phyloP scores from a whole-genome alignment of 2,113 vertebrate species.

The Ceyx cyanopectus region DNA sequence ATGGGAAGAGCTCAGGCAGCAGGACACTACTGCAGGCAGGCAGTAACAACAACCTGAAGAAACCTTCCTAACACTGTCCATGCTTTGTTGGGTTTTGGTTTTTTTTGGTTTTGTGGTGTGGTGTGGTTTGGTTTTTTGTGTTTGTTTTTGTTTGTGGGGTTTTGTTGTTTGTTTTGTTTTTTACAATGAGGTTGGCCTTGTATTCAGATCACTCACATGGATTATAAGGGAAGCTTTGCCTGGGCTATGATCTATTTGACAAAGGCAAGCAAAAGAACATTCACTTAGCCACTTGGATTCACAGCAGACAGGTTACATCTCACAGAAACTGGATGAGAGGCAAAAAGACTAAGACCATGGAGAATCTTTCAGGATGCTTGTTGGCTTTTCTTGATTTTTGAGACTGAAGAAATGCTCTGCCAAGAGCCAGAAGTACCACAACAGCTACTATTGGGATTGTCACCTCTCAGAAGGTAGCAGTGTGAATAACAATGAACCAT shows the following conservation, averaged over 20 bases:
- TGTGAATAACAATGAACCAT: not conserved
- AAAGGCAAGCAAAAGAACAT: not conserved
- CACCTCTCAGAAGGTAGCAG: not conserved
- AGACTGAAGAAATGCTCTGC: not conserved
- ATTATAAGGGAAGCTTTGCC: not conserved
- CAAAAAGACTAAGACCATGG: not conserved
- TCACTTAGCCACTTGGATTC: not conserved
- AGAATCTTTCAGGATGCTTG: not conserved
- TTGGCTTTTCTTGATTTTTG: not conserved
- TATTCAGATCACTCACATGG: not conserved
- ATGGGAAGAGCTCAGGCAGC: not conserved
- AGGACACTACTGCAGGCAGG: not conserved
- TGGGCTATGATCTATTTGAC: not conserved
- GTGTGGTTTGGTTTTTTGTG: no score
- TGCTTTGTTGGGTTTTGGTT: not conserved
- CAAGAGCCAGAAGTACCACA: not conserved
- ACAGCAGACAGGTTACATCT: not conserved
- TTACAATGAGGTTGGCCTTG: not conserved
- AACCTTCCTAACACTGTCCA: not conserved
- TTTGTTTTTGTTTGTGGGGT: not conserved
- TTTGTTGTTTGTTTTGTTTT: not conserved
- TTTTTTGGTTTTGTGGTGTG: no score
- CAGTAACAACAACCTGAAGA: not conserved
- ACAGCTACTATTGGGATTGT: not conserved
- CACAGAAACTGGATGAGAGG: not conserved